A percentile compares a stretch with the other conserved stretches of the same genome.
Conservation (phyloP, 2,797 vertebrate genomes). For the Acanthornis magna region DNA sequence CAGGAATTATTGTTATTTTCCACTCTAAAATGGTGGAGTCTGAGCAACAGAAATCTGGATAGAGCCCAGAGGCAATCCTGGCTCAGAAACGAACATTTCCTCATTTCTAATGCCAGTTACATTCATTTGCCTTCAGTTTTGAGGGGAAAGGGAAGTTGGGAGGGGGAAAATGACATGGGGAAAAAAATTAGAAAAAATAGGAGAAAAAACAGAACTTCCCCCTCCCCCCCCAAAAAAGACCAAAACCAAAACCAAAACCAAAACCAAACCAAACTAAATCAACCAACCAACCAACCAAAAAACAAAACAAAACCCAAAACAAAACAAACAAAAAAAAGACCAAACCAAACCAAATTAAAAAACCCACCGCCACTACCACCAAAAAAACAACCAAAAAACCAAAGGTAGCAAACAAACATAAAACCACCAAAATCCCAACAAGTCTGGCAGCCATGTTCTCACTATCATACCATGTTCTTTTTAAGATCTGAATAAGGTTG, state of each 20-base stretch:
- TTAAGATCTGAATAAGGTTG: slow-evolving; percentile 44
- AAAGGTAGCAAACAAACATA: not conserved
- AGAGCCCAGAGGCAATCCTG: slow-evolving; percentile 54
- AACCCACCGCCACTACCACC: too few species aligned
- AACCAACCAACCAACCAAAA: not conserved
- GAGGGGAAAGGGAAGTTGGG: not conserved
- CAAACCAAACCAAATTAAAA: not conserved
- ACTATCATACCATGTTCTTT: slow-evolving; percentile 32
- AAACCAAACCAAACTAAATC: too few species aligned
- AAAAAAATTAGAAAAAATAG: not conserved
- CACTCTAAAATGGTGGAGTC: slow-evolving; percentile 49
- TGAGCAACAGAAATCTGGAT: slow-evolving; percentile 58
- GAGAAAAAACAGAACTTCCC: not conserved
- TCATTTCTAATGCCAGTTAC: slow-evolving; percentile 63
- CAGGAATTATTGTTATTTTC: slow-evolving; percentile 47
- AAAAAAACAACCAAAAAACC: not conserved
- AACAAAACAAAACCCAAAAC: not conserved
- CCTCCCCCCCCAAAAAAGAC: not conserved
- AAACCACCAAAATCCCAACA: not conserved
- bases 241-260: too few species aligned
- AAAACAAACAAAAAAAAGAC: too few species aligned
- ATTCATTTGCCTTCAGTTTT: slow-evolving; percentile 54
- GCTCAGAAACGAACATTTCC: slow-evolving; percentile 60
- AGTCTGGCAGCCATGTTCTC: slow-evolving; percentile 39
- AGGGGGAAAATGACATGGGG: not conserved